Evolutionary conservation across 2,888 invertebrate genomes (phyloP).

Genomic region (Crocallis elinguaria): DNA sequence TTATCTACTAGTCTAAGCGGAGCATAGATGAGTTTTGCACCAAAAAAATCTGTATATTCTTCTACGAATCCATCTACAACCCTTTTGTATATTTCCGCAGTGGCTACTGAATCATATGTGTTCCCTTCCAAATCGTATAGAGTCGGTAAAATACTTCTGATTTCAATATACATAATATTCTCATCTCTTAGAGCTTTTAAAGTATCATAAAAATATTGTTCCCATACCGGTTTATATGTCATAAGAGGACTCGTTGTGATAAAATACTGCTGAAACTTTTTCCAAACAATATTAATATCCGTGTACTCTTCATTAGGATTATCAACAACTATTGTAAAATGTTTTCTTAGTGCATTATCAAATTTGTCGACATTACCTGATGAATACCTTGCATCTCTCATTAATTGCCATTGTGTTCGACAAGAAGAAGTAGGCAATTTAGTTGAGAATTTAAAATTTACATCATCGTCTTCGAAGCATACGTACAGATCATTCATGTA

Average conservation of each 20-base stretch:
- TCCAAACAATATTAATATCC: conserved; percentile 86
- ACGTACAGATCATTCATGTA: conserved; percentile 86
- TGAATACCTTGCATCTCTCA: conserved; percentile 75
- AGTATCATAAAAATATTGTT: conserved; percentile 87
- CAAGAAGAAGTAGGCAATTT: conserved; percentile 51
- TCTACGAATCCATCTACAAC: conserved; percentile 83
- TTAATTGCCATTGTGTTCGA: conserved; percentile 73
- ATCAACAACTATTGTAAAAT: conserved; percentile 83
- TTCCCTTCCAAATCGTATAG: conserved; percentile 88
- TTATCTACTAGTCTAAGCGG: conserved; percentile 80
- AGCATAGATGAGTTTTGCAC: conserved; percentile 89
- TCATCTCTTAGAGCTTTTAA: conserved; percentile 87
- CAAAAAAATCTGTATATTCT: conserved; percentile 87
- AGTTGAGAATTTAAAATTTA: conserved; percentile 62
- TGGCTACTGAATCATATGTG: conserved; percentile 77
- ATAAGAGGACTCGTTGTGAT: conserved; percentile 78
- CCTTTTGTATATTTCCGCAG: conserved; percentile 83
- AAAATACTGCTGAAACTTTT: conserved; percentile 84
- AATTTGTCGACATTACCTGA: conserved; percentile 78
- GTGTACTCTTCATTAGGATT: conserved; percentile 74
- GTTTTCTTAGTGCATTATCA: conserved; percentile 78
- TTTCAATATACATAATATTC: conserved; percentile 88
- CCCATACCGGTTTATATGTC: conserved; percentile 87
- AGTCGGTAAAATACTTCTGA: conserved; percentile 86
- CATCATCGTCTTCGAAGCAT: conserved; percentile 62